These are phyloP conservation scores for Apostichopus japonicus DNA, from an alignment of 35 echinoderm and acorn worm species.

Conservation along the genomic window DNA sequence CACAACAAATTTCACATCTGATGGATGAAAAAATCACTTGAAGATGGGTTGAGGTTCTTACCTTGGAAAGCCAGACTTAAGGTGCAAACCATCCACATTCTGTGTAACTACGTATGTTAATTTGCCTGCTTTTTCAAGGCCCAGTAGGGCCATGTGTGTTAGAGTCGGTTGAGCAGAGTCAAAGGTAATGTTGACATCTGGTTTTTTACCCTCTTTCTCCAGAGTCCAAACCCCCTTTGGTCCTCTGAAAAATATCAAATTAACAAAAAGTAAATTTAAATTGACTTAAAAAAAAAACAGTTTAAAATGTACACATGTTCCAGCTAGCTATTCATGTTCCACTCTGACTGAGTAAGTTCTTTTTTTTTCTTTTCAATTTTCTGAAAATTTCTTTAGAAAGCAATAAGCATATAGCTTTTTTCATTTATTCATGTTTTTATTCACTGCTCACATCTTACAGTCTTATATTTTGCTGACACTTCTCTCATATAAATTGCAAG, in stretches of 20 bases:
- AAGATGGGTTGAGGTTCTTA: not conserved
- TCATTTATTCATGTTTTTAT: no score
- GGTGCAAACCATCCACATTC: conserved; percentile 95
- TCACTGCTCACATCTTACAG: no score
- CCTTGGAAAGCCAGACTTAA: conserved; percentile 96
- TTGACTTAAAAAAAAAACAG: not conserved
- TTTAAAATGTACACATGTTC: not conserved
- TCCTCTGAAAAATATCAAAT: conserved; percentile 63
- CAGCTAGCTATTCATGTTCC: no score
- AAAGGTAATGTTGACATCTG: conserved; percentile 92
- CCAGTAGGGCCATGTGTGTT: conserved; percentile 87
- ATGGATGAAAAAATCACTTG: no score
- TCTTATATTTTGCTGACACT: no score
- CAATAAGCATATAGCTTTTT: no score
- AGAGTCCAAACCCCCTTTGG: conserved; percentile 96
- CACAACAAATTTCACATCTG: no score
- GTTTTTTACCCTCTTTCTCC: conserved; percentile 88
- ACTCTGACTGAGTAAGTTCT: no score
- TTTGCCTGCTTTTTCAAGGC: conserved; percentile 78
- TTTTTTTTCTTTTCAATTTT: no score
- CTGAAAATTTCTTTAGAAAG: no score
- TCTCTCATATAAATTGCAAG: no score
- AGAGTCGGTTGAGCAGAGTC: conserved; percentile 82
- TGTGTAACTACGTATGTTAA: conserved; percentile 92
- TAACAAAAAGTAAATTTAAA: not conserved